Evolutionary conservation across 2,113 vertebrate genomes (phyloP).

Genomic region (Nanorana parkeri): DNA sequence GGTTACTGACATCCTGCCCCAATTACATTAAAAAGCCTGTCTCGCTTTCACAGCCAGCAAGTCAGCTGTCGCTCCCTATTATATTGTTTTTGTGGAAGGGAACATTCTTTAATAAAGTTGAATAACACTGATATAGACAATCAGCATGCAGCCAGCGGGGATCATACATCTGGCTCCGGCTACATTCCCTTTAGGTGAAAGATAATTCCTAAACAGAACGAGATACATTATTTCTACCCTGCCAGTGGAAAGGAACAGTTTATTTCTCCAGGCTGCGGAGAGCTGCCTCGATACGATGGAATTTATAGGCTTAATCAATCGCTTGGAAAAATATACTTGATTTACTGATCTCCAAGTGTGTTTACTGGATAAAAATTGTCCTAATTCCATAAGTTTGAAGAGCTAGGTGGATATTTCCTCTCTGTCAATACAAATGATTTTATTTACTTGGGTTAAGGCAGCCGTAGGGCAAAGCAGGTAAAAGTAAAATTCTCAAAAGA

Average conservation of each 20-base stretch:
- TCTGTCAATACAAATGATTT: background rate
- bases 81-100: slow-evolving; percentile 22
- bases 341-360: background rate
- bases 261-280: background rate
- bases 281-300: background rate
- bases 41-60: slow-evolving; percentile 20
- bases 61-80: slow-evolving; percentile 26
- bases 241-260: background rate
- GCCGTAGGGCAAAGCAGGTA: background rate
- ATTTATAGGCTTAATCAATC: background rate
- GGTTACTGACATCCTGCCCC: slow-evolving; percentile 35
- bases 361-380: background rate
- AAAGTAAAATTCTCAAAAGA: too few species aligned
- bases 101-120: too few species aligned
- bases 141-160: slow-evolving; percentile 11
- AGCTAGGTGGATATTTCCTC: background rate
- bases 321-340: too few species aligned
- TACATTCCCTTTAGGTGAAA: slow-evolving; percentile 28
- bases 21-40: slow-evolving; percentile 37
- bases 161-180: background rate
- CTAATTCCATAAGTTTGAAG: background rate
- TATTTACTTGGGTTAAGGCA: background rate
- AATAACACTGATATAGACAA: background rate
- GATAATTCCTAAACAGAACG: slow-evolving; percentile 16
- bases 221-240: background rate